Evolutionary conservation across 92 coral and sea anemone genomes (phyloP), one percentile per base, ranked within the genome.

Genomic region (Parazoanthus swiftii): DNA sequence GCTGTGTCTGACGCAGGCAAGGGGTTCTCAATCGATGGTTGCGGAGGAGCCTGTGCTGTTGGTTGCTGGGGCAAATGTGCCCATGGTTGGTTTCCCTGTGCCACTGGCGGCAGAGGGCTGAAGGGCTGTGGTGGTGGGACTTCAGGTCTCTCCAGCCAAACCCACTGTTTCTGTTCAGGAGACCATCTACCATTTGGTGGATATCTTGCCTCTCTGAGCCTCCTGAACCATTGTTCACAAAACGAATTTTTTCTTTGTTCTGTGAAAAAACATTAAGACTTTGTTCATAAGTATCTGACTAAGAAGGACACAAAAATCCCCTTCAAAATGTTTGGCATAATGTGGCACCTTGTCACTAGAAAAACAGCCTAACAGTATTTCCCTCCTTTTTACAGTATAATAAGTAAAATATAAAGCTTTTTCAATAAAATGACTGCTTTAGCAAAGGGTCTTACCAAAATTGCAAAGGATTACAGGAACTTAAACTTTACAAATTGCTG

Each of bases 121-220:
- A 3, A 26, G 13, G 68, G 25, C 15, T 11, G 21, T 3, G 63
- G 46, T 6, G 56, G 23, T 23, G 71, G 87, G 79, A 8, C 67
- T 26, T 73, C 63, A 33, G 96, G 88, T 74, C 77, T 80, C 46
- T 82, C 85, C 44, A 81, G 43, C 46, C 72, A 1, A 11, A 48
- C 77, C 88, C 88, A 81, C 2, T 67, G 88, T 51, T 81, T 80
- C 9, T 70, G 66, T 14, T 74, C 16, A 35, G 86, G 48, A 36
- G 85, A 20, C 35, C 36, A 63, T 0, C 63, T 9, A 14, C n/a
- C 37, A 3, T 3, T 36, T 67, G 87, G 79, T 48, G 87, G 79
- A 46, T 71, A 70, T 71, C 54, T 44, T 71, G 79, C 26, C 16
- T 26, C 67, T 68, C 42, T 66, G 26, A 13, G 5, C 9, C 2